Evolutionary conservation across 2,113 vertebrate genomes (phyloP).

Genomic region (Epinephelus cyanopodus): DNA sequence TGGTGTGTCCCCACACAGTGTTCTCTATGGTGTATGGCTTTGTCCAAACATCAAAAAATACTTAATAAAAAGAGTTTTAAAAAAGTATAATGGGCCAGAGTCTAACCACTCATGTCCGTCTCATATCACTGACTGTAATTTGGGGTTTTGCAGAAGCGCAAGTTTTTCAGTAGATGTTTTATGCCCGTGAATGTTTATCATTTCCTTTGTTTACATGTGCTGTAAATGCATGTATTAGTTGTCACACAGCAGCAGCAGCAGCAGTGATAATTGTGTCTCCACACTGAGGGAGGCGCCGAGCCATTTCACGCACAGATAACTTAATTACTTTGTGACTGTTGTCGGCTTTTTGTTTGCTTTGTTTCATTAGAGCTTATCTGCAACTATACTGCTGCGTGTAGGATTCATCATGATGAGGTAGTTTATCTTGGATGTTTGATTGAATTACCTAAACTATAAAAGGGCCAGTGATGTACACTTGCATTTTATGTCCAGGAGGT

Average conservation of each 20-base stretch:
- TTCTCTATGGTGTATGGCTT: no score
- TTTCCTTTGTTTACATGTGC: no score
- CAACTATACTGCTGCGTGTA: neutral
- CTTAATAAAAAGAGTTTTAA: no score
- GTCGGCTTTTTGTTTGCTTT: neutral
- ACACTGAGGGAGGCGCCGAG: neutral
- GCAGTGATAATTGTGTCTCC: neutral
- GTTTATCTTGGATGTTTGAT: neutral
- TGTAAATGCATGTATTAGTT: neutral
- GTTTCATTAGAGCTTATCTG: neutral
- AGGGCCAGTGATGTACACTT: neutral
- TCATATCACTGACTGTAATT: no score
- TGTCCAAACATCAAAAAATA: no score
- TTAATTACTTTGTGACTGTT: neutral
- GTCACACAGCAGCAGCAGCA: neutral
- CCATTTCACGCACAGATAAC: neutral
- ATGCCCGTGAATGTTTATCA: no score
- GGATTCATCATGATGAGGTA: neutral
- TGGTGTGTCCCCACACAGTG: no score
- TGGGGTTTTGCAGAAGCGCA: no score
- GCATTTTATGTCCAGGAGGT: constrained; percentile 50
- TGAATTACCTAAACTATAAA: neutral
- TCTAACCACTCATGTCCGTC: no score
- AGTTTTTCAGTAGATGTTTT: no score
- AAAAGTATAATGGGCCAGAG: no score